A percentile compares a stretch with the other conserved stretches of the same genome.
These are phyloP conservation scores for Bathynomus jamesi DNA, from an alignment of 1,140 invertebrate genomes.

Conservation along the genomic window DNA sequence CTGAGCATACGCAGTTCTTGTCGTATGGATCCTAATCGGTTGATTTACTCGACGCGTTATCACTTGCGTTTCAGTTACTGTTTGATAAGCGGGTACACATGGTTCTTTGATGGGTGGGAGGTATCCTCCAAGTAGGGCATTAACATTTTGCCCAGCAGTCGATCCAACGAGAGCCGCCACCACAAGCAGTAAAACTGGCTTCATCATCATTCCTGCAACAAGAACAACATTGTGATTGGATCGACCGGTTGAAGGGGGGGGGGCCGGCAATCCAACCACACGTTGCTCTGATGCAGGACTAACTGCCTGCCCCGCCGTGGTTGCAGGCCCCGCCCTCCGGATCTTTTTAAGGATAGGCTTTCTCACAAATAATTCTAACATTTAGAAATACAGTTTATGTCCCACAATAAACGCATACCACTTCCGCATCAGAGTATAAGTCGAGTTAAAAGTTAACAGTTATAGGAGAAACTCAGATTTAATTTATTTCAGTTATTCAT, in stretches of 20 bases:
- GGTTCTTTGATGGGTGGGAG: slow-evolving; percentile 9
- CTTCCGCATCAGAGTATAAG: no score
- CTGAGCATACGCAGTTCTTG: slow-evolving; percentile 15
- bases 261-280: background rate
- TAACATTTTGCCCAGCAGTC: background rate
- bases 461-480: no score
- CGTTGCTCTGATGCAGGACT: background rate
- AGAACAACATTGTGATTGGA: background rate
- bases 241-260: background rate
- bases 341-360: no score
- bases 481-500: no score
- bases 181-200: background rate
- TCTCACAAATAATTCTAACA: no score
- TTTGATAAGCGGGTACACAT: slow-evolving; percentile 16
- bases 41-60: slow-evolving; percentile 19
- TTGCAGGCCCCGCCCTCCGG: background rate
- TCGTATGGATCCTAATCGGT: slow-evolving; percentile 18
- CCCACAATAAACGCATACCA: no score
- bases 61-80: slow-evolving; percentile 7
- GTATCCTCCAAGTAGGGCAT: slow-evolving; percentile 16
- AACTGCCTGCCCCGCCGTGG: background rate
- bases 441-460: no score
- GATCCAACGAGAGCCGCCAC: background rate
- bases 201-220: background rate
- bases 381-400: no score